Evolutionary conservation across 2,113 vertebrate genomes (phyloP), one percentile per base, ranked within the genome.

Genomic region (Labrus mixtus): DNA sequence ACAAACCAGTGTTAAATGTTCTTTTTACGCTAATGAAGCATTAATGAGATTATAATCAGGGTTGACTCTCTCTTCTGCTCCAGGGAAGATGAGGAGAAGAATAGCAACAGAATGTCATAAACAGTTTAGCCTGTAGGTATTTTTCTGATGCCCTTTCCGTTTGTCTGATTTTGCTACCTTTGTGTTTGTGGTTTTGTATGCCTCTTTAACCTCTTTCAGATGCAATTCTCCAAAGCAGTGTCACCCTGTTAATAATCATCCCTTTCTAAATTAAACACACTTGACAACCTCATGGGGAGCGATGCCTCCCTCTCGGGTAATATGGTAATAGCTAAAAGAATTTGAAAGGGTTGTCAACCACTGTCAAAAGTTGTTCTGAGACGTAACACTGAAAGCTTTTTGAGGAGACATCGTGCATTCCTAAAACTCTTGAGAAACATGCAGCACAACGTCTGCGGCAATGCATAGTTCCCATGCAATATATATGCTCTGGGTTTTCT

Each of bases 101-200:
- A 58, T 19, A 74, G 17, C 59, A 74, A 17, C 73, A 43, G 80
- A 63, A 66, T 62, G 33, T 81, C 46, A 48, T 54, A 10, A 53
- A 46, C 41, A 66, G 59, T 79, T 63, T 64, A 65, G 70, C 46
- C 61, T 87, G 6, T 12, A 85, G 64, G 60, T 73, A 61, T 33
- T 76, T 64, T 29, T 54, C 58, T 39, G 39, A 3, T 20, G 59
- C 33, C 15, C 17, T 62, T 19, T 25, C 72, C 22, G 19, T 12
- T 9, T 33, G 36, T 22, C 45, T 23, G 20, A 43, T 20, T 68
- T 54, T 20, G 20, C 19, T 1, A n/a, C 17, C 2, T 36, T 51
- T 57, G 53, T 8, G 2, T 68, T 37, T 45, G 19, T 12, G 20
- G 17, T 13, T 50, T 39, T 69, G 9, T 55, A 10, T 23, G 22